These are phyloP conservation scores for Calephelis nemesis DNA, from an alignment of 1,140 invertebrate species.

Conservation along the genomic window DNA sequence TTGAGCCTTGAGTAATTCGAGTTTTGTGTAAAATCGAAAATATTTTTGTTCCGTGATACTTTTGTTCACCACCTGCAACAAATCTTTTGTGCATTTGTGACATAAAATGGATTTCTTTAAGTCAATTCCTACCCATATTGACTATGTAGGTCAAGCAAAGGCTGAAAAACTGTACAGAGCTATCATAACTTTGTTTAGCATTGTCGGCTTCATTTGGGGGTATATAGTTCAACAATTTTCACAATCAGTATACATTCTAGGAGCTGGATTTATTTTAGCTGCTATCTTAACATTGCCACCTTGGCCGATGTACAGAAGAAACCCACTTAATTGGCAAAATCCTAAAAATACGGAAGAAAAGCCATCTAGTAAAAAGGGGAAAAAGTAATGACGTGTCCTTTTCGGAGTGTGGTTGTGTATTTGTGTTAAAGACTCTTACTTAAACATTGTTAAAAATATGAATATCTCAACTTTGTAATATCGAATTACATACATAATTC, in stretches of 20 bases:
- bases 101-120: slow-evolving; percentile 72
- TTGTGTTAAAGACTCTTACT: slow-evolving; percentile 20
- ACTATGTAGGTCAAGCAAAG: slow-evolving; percentile 94
- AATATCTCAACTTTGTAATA: slow-evolving; percentile 1
- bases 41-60: not conserved
- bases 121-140: slow-evolving; percentile 79
- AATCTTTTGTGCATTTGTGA: slow-evolving; percentile 5
- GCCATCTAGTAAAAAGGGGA: slow-evolving; percentile 62
- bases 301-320: slow-evolving; percentile 94
- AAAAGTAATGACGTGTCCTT: slow-evolving; percentile 49
- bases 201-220: slow-evolving; percentile 94
- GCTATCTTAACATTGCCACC: slow-evolving; percentile 92
- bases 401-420: slow-evolving; percentile 32
- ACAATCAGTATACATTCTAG: slow-evolving; percentile 95
- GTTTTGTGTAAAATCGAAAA: not conserved
- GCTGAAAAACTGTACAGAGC: slow-evolving; percentile 93
- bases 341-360: slow-evolving; percentile 75
- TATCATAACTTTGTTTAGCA: slow-evolving; percentile 93
- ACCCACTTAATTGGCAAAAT: slow-evolving; percentile 95
- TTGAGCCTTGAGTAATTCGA: no score
- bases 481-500: slow-evolving; percentile 4
- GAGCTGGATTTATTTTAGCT: slow-evolving; percentile 92
- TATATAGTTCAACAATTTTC: slow-evolving; percentile 97
- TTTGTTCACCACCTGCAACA: not conserved
- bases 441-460: not conserved